Base-by-base conservation (phyloP, 2,797 vertebrate species). In the Pyrocephalus nanus region DNA sequence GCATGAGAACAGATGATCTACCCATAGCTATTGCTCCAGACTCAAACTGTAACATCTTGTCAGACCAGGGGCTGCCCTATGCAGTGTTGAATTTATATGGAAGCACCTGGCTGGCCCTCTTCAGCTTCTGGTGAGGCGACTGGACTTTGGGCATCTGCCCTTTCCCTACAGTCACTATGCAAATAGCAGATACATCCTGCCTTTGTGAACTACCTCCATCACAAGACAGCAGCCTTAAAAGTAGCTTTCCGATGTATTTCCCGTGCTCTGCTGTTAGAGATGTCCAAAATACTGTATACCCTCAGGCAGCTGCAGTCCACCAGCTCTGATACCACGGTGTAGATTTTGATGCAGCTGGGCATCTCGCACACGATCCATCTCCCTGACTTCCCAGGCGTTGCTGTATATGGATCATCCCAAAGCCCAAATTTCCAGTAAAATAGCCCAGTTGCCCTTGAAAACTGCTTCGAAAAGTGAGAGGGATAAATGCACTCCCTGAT, bases 11-110 rank as follows among this genome's bases (percentile, higher is more conserved):
- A 25, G 38, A 32, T 25, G 47, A 75, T 23, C 2, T 18, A 36
- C 47, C 43, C 0, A 0, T 14, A 51, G 53, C 23, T 51, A 7
- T 1, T 36, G 54, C 66, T 62, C 30, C 73, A 80, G 42, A n/a
- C 40, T 34, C 55, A 26, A 36, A 29, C 38, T 6, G 7, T 34
- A 34, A 23, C 0, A 1, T 32, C 50, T 38, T 51, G 42, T 42
- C 45, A 2, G 3, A 70, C 42, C 32, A 74, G 80, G 10, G 12
- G 22, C 70, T 81, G 36, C 57, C 40, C 23, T 38, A 11, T 6
- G 66, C n/a, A 34, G 32, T 6, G 8, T 4, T 78, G 66, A 72
- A 72, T 89, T 65, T 20, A 14, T 3, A 6, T 3, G 7, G 76
- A 67, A 79, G 21, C 25, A 34, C 15, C 7, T 43, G 71, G 43